These are phyloP conservation scores for Caenorhabditis doughertyi DNA, from an alignment of 2,888 invertebrate genomes.

Conservation along the genomic window DNA sequence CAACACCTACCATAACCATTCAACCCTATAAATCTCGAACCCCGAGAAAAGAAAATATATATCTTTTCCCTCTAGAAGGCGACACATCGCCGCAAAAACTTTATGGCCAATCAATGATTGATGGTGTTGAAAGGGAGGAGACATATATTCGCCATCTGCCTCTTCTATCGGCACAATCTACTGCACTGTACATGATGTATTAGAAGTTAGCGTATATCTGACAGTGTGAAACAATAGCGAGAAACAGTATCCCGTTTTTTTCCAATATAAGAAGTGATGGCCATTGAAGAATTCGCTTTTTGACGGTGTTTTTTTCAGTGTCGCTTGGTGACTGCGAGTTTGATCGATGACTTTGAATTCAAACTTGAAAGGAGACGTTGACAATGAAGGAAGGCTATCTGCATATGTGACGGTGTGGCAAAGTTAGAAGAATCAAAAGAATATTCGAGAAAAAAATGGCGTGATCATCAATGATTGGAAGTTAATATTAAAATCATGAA, in stretches of 20 bases:
- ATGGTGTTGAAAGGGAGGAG: conserved; percentile 28
- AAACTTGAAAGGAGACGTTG: not conserved
- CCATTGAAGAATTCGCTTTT: not conserved
- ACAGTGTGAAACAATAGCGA: conserved; percentile 23
- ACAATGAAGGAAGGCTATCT: conserved; percentile 23
- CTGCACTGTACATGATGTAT: conserved; percentile 41
- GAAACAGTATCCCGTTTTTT: conserved; percentile 14
- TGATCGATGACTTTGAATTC: conserved; percentile 38
- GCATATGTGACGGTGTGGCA: not conserved
- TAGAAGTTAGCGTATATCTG: conserved; percentile 28
- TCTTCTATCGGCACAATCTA: not conserved
- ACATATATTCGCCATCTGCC: not conserved
- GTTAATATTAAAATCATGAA: too few relatives aligned
- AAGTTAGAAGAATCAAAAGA: not conserved
- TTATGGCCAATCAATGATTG: conserved; percentile 50
- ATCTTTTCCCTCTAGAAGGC: conserved; percentile 9
- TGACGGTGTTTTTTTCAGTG: conserved; percentile 1
- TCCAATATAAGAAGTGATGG: not conserved
- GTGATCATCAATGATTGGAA: not conserved
- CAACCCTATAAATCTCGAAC: conserved; percentile 19
- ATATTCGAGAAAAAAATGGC: conserved; percentile 4
- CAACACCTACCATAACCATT: not conserved
- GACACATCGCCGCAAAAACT: conserved; percentile 34
- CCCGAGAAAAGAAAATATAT: not conserved
- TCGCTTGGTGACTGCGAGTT: not conserved